Evolutionary conservation across 2,888 invertebrate species (phyloP).

Genomic region (Galeruca laticollis): DNA sequence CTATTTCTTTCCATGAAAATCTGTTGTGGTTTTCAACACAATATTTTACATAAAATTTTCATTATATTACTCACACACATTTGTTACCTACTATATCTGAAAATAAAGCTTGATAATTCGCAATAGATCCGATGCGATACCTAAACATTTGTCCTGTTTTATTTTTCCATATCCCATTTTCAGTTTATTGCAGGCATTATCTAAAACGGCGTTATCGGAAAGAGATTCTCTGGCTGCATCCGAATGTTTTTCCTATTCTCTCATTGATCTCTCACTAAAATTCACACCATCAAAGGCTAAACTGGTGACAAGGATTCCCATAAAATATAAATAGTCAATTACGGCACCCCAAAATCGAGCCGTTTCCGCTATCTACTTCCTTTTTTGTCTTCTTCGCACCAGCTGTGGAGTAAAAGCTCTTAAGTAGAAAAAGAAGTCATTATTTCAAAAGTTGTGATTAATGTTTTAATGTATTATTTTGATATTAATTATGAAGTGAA

Average conservation of each 20-base stretch:
- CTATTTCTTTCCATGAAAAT: too few species aligned
- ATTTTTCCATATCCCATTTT: conserved; percentile 23
- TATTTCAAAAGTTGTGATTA: background rate
- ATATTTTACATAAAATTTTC: background rate
- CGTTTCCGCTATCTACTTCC: conserved; percentile 2
- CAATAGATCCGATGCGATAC: background rate
- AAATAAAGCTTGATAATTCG: background rate
- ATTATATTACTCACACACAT: background rate
- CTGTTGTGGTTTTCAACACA: too few species aligned
- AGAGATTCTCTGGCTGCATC: conserved; percentile 32
- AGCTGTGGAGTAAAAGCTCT: conserved; percentile 1
- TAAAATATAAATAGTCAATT: conserved; percentile 37
- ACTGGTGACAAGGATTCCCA: conserved; percentile 36
- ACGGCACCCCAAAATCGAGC: conserved; percentile 29
- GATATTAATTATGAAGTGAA: too few species aligned
- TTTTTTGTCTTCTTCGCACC: conserved; percentile 17
- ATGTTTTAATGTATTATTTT: background rate
- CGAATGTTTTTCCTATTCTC: conserved; percentile 35
- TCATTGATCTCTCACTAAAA: conserved; percentile 33
- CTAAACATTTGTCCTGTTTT: conserved; percentile 12
- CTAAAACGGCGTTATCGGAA: conserved; percentile 34
- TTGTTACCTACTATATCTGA: background rate
- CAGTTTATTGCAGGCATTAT: conserved; percentile 21
- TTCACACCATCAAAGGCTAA: conserved; percentile 33
- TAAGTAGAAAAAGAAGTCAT: conserved; percentile 14